Evolutionary conservation across 2,797 vertebrate genomes (phyloP).

Genomic region (Sphenodon punctatus): DNA sequence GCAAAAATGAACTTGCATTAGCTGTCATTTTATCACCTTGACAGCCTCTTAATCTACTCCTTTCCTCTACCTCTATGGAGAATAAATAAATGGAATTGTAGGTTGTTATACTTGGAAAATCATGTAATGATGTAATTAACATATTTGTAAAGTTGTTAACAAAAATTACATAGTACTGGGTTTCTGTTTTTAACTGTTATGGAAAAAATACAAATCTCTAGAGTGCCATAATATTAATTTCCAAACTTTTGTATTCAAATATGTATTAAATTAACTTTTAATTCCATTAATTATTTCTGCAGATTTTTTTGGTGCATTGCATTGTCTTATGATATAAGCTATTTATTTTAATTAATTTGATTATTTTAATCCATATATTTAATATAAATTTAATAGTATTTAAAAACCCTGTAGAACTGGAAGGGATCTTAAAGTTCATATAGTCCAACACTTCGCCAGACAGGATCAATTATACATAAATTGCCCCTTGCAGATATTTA

Average conservation of each 20-base stretch:
- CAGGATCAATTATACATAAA: too few species aligned
- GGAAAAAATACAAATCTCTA: not conserved
- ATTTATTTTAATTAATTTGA: too few species aligned
- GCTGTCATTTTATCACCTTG: conserved; percentile 55
- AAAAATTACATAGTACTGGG: conserved; percentile 12
- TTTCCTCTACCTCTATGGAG: conserved; percentile 40
- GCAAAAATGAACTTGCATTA: conserved; percentile 47
- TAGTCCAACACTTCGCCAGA: too few species aligned
- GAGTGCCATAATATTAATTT: not conserved
- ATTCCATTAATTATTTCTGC: not conserved
- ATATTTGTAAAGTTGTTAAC: conserved; percentile 30
- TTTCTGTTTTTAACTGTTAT: conserved; percentile 5
- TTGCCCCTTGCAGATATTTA: too few species aligned
- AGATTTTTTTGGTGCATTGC: rapidly evolving
- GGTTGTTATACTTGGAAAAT: conserved; percentile 58
- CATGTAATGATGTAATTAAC: conserved; percentile 55
- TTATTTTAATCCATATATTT: too few species aligned
- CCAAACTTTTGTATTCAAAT: not conserved
- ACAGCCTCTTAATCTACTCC: conserved; percentile 51
- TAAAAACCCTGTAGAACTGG: too few species aligned
- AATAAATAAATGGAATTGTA: conserved; percentile 61
- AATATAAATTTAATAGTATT: too few species aligned
- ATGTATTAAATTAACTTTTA: not conserved
- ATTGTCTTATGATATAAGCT: too few species aligned
- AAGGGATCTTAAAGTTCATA: too few species aligned